Base-by-base conservation (phyloP, 2,797 vertebrate genomes). In the Lutjanus argentimaculatus region DNA sequence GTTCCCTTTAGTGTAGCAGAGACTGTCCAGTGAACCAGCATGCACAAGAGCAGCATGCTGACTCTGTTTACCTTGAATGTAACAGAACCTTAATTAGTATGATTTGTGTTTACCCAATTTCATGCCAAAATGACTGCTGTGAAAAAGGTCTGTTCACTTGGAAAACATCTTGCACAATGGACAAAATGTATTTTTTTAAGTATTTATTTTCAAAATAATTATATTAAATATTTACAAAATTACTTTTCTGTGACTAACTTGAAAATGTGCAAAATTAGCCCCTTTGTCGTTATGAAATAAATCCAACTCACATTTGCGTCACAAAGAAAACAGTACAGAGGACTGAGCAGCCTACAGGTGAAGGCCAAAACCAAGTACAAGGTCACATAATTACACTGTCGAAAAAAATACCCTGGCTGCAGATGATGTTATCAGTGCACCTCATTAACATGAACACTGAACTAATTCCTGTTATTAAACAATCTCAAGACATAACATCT, bases 201-300 rank as follows among this genome's bases (percentile, higher is more conserved):
- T 77, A 72, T 95, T 93, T 93, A 93, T 90, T 95, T 89, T 82
- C 82, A 93, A 95, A 95, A 95, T 91, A 92, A 76, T 88, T 81
- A n/a, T 80, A 87, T 80, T 81, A 77, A 72, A 71, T 93, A 93
- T 91, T 91, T 91, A 90, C 85, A 91, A 87, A 87, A 77, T 89
- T 72, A 81, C 52, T 67, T 74, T 36, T 64, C 53, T 68, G 25
- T 21, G 46, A 58, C 51, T 15, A 52, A 45, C 30, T 16, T 77
- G 49, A 65, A 77, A 77, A 59, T 88, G 77, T 90, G 77, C 86
- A 92, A 88, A 91, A 84, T 71, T 45, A 65, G 45, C 57, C 74
- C 17, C 7, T 36, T 49, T 59, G 9, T 65, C 42, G 58, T 66
- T 79, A 22, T 64, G 36, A 76, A 75, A 59, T 64, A 7, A 61